A percentile compares a stretch with the other conserved stretches of the same genome.
phyloP scores from a whole-genome alignment of 2,797 vertebrate species.

The Sebastes oblongus region DNA sequence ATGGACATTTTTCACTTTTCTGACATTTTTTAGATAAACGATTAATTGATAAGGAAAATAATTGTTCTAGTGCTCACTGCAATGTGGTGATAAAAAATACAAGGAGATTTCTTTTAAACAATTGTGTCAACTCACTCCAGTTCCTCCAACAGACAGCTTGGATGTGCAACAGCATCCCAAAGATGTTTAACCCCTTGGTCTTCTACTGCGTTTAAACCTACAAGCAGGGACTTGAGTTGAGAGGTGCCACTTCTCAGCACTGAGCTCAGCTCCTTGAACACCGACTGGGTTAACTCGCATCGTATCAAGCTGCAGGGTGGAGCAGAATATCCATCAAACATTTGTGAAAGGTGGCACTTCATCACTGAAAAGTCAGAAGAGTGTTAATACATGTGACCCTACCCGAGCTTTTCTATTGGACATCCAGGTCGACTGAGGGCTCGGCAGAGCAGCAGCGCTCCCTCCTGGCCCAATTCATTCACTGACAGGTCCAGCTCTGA shows the following conservation, averaged over 20 bases:
- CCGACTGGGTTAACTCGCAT: constrained; percentile 76
- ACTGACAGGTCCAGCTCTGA: constrained; percentile 85
- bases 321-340: background rate
- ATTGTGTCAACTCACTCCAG: constrained; percentile 81
- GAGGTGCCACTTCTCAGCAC: constrained; percentile 75
- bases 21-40: no score
- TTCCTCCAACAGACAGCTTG: constrained; percentile 82
- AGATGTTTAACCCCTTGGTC: constrained; percentile 82
- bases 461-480: constrained; percentile 82
- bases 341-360: constrained; percentile 5
- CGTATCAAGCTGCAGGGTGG: constrained; percentile 77
- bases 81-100: background rate
- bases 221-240: constrained; percentile 78
- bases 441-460: constrained; percentile 80
- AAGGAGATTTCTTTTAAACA: background rate
- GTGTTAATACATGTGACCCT: background rate
- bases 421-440: constrained; percentile 78
- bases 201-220: constrained; percentile 82
- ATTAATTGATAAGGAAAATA: no score
- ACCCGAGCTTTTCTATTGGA: constrained; percentile 77
- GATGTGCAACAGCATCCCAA: constrained; percentile 80
- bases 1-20: no score
- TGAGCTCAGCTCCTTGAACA: constrained; percentile 80
- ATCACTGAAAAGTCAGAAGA: background rate
- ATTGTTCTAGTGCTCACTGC: no score